Evolutionary conservation across 1,140 invertebrate species (phyloP), one percentile per base, ranked within the genome.

Genomic region (Xylocopa sonorina): DNA sequence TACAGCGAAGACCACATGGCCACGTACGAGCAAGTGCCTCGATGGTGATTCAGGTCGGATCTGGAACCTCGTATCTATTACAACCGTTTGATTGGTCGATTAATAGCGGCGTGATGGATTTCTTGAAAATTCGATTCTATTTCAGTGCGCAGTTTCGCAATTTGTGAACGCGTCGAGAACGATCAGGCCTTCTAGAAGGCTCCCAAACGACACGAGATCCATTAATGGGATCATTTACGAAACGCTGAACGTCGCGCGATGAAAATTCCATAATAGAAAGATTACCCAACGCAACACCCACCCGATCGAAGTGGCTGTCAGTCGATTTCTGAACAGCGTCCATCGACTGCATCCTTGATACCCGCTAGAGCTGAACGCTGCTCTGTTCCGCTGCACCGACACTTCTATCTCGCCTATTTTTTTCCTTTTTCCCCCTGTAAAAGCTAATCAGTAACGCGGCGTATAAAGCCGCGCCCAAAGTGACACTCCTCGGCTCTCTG

Each of bases 401-500:
- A 68, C 67, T 62, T 66, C 66, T 71, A 77, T 58, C 18, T 16
- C 21, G 2, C 21, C 21, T 48, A 18, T 48, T 48, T 48, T 21
- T 21, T 48, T 21, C 5, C 0, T 48, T 48, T 48, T 50, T 73
- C 78, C 74, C 74, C 71, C 69, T 66, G 72, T 63, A 67, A 66
- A 68, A 81, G 78, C 71, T 84, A 84, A 83, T 84, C 82, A 78
- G 81, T 72, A 78, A 75, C 51, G 64, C 55, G n/a, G 82, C 82
- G 71, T 63, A 84, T 83, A 67, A 83, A 83, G 85, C 87, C 84
- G 84, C 87, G 80, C 86, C 84, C 73, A 82, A 78, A 78, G 63
- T 69, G 84, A 87, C 86, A 87, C 87, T 87, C 87, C 86, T 87
- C 64, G 64, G 48, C 80, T 64, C 53, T 85, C 74, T 86, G 87